A percentile compares a stretch with the other conserved stretches of the same genome.
These are phyloP conservation scores for Megalurothrips usitatus DNA, from an alignment of 2,888 invertebrate species.

Conservation along the genomic window DNA sequence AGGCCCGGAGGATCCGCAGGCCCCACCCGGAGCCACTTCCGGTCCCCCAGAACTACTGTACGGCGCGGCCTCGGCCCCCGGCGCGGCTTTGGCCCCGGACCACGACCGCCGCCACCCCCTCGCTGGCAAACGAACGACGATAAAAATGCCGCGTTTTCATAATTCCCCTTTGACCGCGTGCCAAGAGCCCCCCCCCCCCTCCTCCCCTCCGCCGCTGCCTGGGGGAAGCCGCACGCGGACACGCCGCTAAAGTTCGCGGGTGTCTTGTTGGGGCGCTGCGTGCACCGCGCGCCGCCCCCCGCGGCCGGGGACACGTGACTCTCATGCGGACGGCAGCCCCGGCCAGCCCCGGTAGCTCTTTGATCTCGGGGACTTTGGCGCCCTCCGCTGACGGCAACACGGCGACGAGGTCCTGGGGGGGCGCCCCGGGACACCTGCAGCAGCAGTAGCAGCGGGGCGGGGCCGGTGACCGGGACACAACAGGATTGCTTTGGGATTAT, in stretches of 20 bases:
- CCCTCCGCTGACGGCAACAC: background rate
- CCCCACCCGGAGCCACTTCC: too few relatives aligned
- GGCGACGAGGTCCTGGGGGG: background rate
- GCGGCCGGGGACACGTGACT: background rate
- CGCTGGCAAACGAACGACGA: background rate
- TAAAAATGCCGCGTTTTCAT: slow-evolving; percentile 11
- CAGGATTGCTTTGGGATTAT: background rate
- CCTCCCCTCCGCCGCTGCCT: background rate
- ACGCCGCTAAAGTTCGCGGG: background rate
- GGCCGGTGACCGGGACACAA: background rate
- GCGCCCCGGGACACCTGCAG: background rate
- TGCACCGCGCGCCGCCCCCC: background rate
- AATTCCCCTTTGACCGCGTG: slow-evolving; percentile 1
- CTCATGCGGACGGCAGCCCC: background rate
- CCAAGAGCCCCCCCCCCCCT: background rate
- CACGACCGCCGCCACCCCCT: background rate
- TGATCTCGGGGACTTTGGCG: background rate
- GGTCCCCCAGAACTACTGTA: too few relatives aligned
- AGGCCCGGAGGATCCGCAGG: background rate
- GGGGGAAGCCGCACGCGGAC: background rate
- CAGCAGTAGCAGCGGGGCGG: background rate
- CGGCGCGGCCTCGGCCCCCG: too few relatives aligned
- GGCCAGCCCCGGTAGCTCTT: background rate
- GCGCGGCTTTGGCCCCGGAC: background rate
- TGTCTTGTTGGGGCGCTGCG: background rate